A percentile compares a stretch with the other conserved stretches of the same genome.
phyloP scores from a whole-genome alignment of 23 tunicate species.

The Oikopleura dioica region DNA sequence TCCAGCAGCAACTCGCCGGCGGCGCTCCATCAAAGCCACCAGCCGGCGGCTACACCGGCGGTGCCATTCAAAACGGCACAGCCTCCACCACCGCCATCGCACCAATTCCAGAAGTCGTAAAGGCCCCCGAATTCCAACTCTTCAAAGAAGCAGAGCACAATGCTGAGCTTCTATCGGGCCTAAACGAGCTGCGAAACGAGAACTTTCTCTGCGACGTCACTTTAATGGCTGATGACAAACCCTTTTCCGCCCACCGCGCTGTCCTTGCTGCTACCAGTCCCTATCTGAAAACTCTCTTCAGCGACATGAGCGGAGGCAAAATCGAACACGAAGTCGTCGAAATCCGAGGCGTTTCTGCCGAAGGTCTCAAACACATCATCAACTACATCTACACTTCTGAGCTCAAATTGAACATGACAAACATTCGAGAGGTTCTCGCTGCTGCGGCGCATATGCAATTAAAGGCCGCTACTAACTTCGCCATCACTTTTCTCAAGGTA shows the following conservation, averaged over 20 bases:
- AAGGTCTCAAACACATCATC: constrained; percentile 70
- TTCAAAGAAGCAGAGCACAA: constrained; percentile 80
- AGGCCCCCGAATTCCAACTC: constrained; percentile 18
- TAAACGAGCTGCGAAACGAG: constrained; percentile 65
- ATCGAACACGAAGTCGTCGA: constrained; percentile 89
- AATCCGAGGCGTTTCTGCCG: constrained; percentile 69
- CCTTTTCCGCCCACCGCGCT: constrained; percentile 64
- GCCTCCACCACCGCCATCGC: neutral
- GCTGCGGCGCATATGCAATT: constrained; percentile 92
- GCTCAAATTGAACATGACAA: constrained; percentile 74
- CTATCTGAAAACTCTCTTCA: constrained; percentile 51
- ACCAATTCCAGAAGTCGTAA: neutral
- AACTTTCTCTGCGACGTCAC: constrained; percentile 94
- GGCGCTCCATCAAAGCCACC: neutral
- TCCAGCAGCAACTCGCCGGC: neutral
- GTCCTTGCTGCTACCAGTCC: constrained; percentile 75
- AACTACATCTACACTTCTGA: constrained; percentile 94
- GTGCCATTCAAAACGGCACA: neutral
- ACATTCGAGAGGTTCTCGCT: constrained; percentile 56
- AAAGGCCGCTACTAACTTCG: constrained; percentile 61
- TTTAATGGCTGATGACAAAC: constrained; percentile 72
- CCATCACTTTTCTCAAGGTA: constrained; percentile 42
- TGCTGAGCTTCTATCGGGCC: constrained; percentile 34
- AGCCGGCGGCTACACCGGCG: neutral
- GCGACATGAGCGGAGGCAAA: constrained; percentile 48